Percentiles rank a stretch among this genome's conserved stretches.
These are phyloP conservation scores for Erethizon dorsatum DNA, from an alignment of 2,797 vertebrate species.

Conservation along the genomic window DNA sequence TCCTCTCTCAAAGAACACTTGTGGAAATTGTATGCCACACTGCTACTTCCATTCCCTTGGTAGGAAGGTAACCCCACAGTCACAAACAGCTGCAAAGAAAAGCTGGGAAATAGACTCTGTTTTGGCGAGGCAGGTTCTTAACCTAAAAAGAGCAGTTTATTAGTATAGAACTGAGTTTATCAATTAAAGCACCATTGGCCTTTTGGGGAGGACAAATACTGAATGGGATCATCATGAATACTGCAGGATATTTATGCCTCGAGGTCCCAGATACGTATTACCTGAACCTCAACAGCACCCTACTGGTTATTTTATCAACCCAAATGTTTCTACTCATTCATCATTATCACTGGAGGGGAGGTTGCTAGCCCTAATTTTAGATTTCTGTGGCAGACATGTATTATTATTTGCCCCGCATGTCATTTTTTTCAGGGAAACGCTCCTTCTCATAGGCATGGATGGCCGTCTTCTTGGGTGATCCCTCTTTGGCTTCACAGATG, in stretches of 20 bases:
- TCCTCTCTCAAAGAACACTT: background rate
- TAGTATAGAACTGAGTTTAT: background rate
- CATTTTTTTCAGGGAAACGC: background rate
- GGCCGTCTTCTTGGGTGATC: background rate
- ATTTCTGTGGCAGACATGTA: background rate
- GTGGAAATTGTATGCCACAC: background rate
- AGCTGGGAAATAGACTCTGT: background rate
- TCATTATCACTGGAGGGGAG: background rate
- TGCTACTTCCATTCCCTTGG: background rate
- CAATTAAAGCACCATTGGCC: background rate
- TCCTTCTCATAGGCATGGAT: background rate
- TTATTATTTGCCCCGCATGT: background rate
- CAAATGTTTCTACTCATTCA: background rate
- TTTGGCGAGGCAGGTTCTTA: background rate
- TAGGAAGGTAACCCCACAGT: background rate
- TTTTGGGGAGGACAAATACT: background rate
- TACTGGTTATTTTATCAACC: background rate
- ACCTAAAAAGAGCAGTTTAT: background rate
- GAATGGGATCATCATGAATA: background rate
- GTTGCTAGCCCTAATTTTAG: background rate
- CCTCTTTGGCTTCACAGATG: background rate
- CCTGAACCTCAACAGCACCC: background rate
- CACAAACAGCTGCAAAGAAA: background rate
- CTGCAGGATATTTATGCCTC: background rate
- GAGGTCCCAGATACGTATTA: background rate